These are phyloP conservation scores for Doryteuthis pealeii DNA, from an alignment of 1,140 invertebrate genomes.

Conservation along the genomic window DNA sequence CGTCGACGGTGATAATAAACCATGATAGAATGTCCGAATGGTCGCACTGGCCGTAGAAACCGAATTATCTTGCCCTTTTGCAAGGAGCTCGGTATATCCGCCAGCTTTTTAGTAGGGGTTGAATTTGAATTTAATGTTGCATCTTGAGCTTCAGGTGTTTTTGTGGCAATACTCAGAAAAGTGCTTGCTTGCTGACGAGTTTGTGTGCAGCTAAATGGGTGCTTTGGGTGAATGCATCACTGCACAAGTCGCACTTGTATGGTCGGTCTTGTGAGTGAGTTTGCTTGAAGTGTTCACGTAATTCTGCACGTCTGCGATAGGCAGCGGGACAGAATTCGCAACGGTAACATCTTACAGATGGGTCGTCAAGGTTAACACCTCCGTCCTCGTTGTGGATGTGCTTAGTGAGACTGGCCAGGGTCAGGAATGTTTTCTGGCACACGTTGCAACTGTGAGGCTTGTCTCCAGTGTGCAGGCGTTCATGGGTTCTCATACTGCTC, in stretches of 20 bases:
- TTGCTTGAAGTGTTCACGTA: conserved; percentile 76
- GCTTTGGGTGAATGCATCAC: conserved; percentile 34
- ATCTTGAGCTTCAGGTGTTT: too few species aligned
- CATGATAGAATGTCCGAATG: too few species aligned
- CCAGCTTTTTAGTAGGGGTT: too few species aligned
- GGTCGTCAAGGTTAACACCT: neutral
- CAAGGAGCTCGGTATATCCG: too few species aligned
- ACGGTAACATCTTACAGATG: neutral
- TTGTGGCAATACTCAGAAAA: too few species aligned
- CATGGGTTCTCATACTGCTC: conserved; percentile 41
- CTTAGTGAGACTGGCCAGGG: conserved; percentile 87
- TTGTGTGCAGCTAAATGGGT: neutral
- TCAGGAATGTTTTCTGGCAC: conserved; percentile 96
- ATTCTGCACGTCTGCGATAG: neutral
- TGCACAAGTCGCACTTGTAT: conserved; percentile 90
- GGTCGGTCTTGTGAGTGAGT: conserved; percentile 90
- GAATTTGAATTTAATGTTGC: too few species aligned
- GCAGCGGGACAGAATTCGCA: conserved; percentile 1
- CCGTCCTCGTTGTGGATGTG: conserved; percentile 9
- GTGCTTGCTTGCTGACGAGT: neutral
- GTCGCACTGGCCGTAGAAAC: too few species aligned
- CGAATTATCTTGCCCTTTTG: too few species aligned
- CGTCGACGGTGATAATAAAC: too few species aligned
- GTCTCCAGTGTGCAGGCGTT: conserved; percentile 65
- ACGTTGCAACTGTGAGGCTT: conserved; percentile 81